Evolutionary conservation across 2,113 vertebrate genomes (phyloP).

Genomic region (Cephalopholis sonnerati): DNA sequence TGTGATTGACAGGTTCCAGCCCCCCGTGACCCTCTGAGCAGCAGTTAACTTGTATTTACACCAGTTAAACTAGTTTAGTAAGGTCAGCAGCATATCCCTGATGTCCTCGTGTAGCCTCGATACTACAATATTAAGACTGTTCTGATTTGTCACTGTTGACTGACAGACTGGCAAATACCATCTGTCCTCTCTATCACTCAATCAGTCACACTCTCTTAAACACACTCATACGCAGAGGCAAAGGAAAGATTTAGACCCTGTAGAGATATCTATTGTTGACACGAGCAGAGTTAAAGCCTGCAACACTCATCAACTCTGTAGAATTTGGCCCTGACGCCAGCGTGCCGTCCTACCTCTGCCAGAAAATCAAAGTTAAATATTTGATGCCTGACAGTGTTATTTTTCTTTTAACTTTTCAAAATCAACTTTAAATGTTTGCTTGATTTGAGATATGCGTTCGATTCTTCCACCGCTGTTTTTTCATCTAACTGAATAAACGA

Average conservation of each 20-base stretch:
- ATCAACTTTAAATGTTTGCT: slow-evolving; percentile 12
- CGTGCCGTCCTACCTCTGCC: background rate
- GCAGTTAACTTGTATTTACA: background rate
- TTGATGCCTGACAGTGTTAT: background rate
- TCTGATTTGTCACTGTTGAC: slow-evolving; percentile 27
- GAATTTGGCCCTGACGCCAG: slow-evolving; percentile 9
- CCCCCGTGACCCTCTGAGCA: too few relatives aligned
- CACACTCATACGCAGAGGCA: background rate
- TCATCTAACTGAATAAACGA: background rate
- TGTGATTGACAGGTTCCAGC: too few relatives aligned
- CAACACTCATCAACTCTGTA: slow-evolving; percentile 15
- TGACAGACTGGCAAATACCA: slow-evolving; percentile 36
- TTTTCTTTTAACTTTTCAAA: background rate
- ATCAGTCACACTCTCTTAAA: slow-evolving; percentile 37
- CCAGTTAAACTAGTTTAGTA: background rate
- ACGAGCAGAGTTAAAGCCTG: slow-evolving; percentile 35
- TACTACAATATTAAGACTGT: background rate
- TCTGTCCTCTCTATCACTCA: slow-evolving; percentile 22
- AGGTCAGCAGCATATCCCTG: background rate
- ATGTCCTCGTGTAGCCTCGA: background rate
- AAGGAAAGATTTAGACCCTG: slow-evolving; percentile 6
- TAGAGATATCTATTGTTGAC: slow-evolving; percentile 36
- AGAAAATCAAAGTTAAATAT: slow-evolving; percentile 40
- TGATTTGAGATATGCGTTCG: background rate
- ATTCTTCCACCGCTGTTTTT: background rate